Percentiles rank a stretch among this genome's conserved stretches.
phyloP scores from a whole-genome alignment of 2,888 invertebrate genomes.

The Gandaritis pyraliata region DNA sequence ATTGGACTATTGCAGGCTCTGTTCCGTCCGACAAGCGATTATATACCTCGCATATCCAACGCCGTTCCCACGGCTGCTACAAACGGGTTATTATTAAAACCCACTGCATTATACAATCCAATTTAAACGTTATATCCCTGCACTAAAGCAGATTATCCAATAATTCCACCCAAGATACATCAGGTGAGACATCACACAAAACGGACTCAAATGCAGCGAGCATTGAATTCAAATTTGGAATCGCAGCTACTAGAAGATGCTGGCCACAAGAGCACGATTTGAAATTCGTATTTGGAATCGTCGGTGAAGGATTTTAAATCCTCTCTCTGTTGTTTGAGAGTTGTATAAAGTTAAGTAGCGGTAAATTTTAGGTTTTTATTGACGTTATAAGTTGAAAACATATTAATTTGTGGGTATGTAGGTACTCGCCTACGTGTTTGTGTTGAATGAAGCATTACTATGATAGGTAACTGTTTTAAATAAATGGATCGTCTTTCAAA shows the following conservation, averaged over 20 bases:
- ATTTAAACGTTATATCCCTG: constrained; percentile 51
- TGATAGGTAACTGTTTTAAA: constrained; percentile 43
- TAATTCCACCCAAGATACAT: constrained; percentile 50
- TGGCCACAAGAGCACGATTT: constrained; percentile 76
- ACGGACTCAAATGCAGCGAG: constrained; percentile 60
- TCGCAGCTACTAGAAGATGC: constrained; percentile 58
- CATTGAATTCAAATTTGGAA: constrained; percentile 60
- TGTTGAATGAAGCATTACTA: constrained; percentile 57
- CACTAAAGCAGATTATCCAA: constrained; percentile 16
- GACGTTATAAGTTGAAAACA: constrained; percentile 70
- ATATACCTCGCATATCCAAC: constrained; percentile 83
- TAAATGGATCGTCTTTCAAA: constrained; percentile 48
- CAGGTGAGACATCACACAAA: constrained; percentile 56
- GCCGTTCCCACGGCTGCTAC: constrained; percentile 81
- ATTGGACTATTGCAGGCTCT: constrained; percentile 83
- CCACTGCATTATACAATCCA: constrained; percentile 57
- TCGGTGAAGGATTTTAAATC: constrained; percentile 81
- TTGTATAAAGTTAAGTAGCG: constrained; percentile 73
- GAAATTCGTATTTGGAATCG: constrained; percentile 80
- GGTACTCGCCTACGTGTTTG: constrained; percentile 52
- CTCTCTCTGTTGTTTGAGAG: constrained; percentile 76
- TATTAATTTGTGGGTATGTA: constrained; percentile 71
- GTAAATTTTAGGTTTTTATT: constrained; percentile 72
- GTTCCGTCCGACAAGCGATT: constrained; percentile 79
- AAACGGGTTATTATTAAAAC: constrained; percentile 84